phyloP scores from a whole-genome alignment of 2,113 vertebrate species.

The Ceyx cyanopectus region DNA sequence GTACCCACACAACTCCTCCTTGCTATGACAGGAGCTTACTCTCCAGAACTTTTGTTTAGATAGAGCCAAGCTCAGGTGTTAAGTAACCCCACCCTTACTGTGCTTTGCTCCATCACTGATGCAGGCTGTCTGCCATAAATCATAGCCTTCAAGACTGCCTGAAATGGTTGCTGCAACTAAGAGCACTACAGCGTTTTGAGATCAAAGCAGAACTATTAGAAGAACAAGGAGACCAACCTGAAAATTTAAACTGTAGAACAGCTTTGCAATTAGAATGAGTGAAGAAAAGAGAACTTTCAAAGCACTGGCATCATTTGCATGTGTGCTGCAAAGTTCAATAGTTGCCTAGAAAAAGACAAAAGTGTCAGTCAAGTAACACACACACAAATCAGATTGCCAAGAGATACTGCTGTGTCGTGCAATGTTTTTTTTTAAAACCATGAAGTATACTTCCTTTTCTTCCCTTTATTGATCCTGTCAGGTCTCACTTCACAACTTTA shows the following conservation, averaged over 20 bases:
- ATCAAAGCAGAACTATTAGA: background rate
- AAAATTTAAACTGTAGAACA: slow-evolving; percentile 99
- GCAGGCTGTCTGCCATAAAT: background rate
- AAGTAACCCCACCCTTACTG: background rate
- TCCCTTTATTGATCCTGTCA: background rate
- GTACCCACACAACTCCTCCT: background rate
- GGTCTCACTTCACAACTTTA: background rate
- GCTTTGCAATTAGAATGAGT: slow-evolving; percentile 93
- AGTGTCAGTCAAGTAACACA: background rate
- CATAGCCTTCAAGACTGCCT: background rate
- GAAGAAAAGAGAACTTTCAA: slow-evolving; percentile 98
- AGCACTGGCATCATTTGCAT: slow-evolving; percentile 90
- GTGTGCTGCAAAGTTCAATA: slow-evolving; percentile 96
- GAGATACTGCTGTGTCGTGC: background rate
- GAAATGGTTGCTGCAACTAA: background rate
- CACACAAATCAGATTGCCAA: background rate
- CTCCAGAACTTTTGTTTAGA: background rate
- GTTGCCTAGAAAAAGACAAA: slow-evolving; percentile 84
- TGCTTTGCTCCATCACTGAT: background rate
- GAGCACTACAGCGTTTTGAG: background rate
- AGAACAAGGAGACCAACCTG: slow-evolving; percentile 82
- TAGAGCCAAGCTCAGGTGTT: background rate
- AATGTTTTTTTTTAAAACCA: background rate
- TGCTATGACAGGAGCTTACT: background rate
- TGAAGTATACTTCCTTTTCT: background rate